Percentiles rank a stretch among this genome's conserved stretches.
Conservation (phyloP, 1,140 invertebrate species). For the Cotesia typhae region DNA sequence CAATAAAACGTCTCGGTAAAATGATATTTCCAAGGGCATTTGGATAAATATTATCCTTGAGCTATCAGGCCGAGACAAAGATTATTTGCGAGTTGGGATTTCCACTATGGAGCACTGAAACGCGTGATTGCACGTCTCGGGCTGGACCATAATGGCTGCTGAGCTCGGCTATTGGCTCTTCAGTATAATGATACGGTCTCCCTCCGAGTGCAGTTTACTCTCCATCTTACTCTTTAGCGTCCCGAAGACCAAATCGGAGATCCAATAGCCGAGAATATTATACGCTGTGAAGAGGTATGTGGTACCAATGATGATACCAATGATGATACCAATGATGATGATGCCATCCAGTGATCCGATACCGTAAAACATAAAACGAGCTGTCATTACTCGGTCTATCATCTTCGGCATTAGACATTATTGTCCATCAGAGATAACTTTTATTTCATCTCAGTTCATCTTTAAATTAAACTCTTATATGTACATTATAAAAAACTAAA, state of each 20-base stretch:
- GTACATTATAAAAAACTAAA: not conserved
- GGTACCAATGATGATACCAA: not conserved
- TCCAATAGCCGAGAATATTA: constrained; percentile 35
- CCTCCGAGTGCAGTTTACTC: constrained; percentile 32
- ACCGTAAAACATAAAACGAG: not conserved
- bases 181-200: constrained; percentile 51
- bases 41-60: not conserved
- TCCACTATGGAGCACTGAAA: constrained; percentile 15
- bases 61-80: not conserved
- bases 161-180: constrained; percentile 53
- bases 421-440: too few relatives aligned
- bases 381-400: constrained; percentile 24
- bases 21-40: not conserved
- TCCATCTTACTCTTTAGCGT: not conserved
- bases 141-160: constrained; percentile 58
- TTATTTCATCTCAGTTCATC: not conserved
- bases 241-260: constrained; percentile 37
- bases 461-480: not conserved
- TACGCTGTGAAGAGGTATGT: not conserved
- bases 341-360: not conserved
- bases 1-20: not conserved
- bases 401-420: constrained; percentile 46
- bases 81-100: not conserved
- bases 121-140: constrained; percentile 55
- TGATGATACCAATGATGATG: not conserved